Evolutionary conservation across 2,113 vertebrate species (phyloP).

Genomic region (Meleagris gallopavo): DNA sequence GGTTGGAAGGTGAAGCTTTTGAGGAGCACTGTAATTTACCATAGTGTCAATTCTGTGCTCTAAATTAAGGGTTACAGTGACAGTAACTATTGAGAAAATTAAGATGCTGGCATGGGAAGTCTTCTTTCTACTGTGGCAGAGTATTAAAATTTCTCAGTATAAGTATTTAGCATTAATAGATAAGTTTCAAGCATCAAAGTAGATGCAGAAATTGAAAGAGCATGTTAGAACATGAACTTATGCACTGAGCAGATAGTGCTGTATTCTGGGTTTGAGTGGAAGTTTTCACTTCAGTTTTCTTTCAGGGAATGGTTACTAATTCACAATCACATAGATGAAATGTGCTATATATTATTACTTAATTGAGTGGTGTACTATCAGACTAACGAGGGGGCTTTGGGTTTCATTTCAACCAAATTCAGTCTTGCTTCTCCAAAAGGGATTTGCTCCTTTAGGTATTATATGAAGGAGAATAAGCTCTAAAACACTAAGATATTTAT

Average conservation of each 20-base stretch:
- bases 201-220: not conserved
- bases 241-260: not conserved
- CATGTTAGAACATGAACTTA: constrained; percentile 13
- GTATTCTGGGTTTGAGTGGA: not conserved
- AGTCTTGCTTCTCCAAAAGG: not conserved
- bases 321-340: not conserved
- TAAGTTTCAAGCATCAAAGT: constrained; percentile 52
- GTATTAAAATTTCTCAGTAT: constrained; percentile 43
- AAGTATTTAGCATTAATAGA: constrained; percentile 40
- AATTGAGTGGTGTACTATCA: not conserved
- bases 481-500: not conserved
- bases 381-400: constrained; percentile 24
- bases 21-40: constrained; percentile 34
- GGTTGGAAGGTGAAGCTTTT: constrained; percentile 34
- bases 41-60: constrained; percentile 33
- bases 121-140: constrained; percentile 25
- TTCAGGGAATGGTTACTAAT: constrained; percentile 17
- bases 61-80: constrained; percentile 72
- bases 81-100: constrained; percentile 58
- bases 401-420: not conserved
- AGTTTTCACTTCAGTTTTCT: constrained; percentile 32
- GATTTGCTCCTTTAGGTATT: not conserved
- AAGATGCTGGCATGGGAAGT: constrained; percentile 11
- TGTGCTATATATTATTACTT: constrained; percentile 36
- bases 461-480: not conserved